Conservation (phyloP, 2,797 vertebrate genomes). For the Florisuga fusca region DNA sequence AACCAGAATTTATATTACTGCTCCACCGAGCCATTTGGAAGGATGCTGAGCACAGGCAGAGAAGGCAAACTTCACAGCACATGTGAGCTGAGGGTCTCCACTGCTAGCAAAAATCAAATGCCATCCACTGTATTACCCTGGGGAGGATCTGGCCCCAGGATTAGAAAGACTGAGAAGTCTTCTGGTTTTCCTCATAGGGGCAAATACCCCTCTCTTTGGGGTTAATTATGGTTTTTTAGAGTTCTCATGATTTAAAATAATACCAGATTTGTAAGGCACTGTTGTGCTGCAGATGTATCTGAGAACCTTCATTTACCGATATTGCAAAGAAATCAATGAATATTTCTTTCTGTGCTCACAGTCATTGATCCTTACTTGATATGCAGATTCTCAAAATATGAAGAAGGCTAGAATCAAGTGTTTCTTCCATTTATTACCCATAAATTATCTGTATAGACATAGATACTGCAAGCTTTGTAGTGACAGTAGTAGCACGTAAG, state of each 20-base stretch:
- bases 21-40: neutral
- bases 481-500: neutral
- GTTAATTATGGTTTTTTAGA: neutral
- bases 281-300: neutral
- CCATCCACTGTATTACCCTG: neutral
- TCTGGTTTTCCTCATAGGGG: neutral
- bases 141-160: neutral
- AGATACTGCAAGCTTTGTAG: neutral
- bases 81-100: neutral
- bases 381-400: neutral
- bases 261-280: neutral
- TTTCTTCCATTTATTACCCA: constrained; percentile 10
- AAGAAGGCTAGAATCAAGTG: neutral
- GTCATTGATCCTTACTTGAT: neutral
- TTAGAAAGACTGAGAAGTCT: neutral
- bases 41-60: neutral
- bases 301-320: neutral
- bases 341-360: neutral
- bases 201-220: neutral
- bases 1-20: constrained; percentile 1
- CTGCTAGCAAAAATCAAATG: neutral
- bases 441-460: neutral
- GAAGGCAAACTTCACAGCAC: neutral
- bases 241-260: neutral
- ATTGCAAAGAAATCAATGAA: neutral